Conservation (phyloP, 1,140 invertebrate species). For the Listronotus bonariensis region DNA sequence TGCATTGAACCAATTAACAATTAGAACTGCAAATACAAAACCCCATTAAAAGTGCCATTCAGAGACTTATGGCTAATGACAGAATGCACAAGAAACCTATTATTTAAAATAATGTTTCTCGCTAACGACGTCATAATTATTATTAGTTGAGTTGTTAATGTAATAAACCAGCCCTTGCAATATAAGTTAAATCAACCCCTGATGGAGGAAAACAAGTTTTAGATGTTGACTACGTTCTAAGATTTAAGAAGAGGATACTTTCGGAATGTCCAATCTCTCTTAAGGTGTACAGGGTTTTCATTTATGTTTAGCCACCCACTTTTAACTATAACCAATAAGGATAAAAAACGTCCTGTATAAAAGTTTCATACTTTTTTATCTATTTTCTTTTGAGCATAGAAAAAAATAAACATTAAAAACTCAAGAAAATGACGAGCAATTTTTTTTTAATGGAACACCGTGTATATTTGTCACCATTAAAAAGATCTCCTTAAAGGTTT, state of each 20-base stretch:
- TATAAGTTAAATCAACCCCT: constrained; percentile 45
- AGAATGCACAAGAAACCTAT: constrained; percentile 28
- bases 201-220: constrained; percentile 29
- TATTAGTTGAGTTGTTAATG: constrained; percentile 55
- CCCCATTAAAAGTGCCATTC: constrained; percentile 23
- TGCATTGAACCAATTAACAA: constrained; percentile 14
- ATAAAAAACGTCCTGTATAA: too few relatives aligned
- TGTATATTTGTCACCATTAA: too few relatives aligned
- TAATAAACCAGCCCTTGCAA: constrained; percentile 53
- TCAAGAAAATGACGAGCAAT: too few relatives aligned
- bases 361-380: too few relatives aligned
- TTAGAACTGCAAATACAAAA: constrained; percentile 20
- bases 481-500: too few relatives aligned
- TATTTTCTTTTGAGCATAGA: too few relatives aligned
- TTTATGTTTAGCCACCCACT: too few relatives aligned
- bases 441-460: too few relatives aligned
- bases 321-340: too few relatives aligned
- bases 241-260: not conserved
- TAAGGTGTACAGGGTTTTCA: too few relatives aligned
- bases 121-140: constrained; percentile 53
- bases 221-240: constrained; percentile 11
- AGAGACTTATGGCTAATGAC: constrained; percentile 11
- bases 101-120: constrained; percentile 46
- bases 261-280: too few relatives aligned
- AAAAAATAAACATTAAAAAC: too few relatives aligned